These are phyloP conservation scores for Pseudococcus jackbeardsleyi DNA, from an alignment of 2,888 invertebrate species.

Conservation along the genomic window DNA sequence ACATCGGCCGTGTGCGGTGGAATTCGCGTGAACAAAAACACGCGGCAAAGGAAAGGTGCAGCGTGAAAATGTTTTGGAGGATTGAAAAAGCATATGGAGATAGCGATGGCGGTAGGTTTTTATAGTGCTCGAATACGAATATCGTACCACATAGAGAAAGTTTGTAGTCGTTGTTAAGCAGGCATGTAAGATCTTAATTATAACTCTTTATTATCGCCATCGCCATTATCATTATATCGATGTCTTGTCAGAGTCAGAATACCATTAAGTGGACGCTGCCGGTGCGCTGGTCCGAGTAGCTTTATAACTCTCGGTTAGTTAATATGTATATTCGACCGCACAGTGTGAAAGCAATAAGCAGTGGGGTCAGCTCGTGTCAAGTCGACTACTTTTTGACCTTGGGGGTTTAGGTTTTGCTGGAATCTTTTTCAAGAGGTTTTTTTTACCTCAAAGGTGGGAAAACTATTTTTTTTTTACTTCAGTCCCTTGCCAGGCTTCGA, in stretches of 20 bases:
- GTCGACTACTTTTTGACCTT: too few relatives aligned
- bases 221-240: slow-evolving; percentile 57
- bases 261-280: slow-evolving; percentile 59
- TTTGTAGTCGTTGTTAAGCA: slow-evolving; percentile 30
- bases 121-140: neutral
- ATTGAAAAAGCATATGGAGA: neutral
- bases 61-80: neutral
- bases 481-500: too few relatives aligned
- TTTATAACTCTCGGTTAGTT: neutral
- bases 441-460: too few relatives aligned
- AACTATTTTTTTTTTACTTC: too few relatives aligned
- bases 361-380: neutral
- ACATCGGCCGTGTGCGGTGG: neutral
- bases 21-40: neutral
- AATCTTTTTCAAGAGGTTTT: too few relatives aligned
- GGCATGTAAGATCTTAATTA: slow-evolving; percentile 59
- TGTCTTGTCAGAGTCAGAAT: slow-evolving; percentile 47
- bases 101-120: neutral
- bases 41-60: slow-evolving; percentile 18
- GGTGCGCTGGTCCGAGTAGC: too few relatives aligned
- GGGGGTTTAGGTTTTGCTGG: too few relatives aligned
- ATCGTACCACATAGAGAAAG: slow-evolving; percentile 50
- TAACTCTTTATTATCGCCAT: slow-evolving; percentile 56
- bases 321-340: slow-evolving; percentile 8
- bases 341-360: slow-evolving; percentile 49